phyloP scores from a whole-genome alignment of 2,113 vertebrate species.

The Sterrhoptilus dennistouni region DNA sequence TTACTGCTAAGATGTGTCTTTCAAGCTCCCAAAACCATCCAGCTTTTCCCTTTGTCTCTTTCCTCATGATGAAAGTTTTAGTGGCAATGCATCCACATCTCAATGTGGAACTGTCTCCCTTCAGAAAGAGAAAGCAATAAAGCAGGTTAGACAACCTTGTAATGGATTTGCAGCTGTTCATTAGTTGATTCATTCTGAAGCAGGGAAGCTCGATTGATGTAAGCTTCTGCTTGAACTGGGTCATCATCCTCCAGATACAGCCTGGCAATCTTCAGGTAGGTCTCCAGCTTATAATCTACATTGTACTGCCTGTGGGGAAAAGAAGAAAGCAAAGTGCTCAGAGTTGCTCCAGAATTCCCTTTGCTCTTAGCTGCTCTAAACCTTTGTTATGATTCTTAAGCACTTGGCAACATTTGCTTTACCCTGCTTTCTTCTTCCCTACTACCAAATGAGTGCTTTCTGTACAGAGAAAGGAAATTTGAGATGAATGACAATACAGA shows the following conservation, averaged over 20 bases:
- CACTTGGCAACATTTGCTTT: not conserved
- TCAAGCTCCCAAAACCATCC: not conserved
- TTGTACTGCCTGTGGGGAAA: constrained; percentile 88
- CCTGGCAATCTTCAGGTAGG: constrained; percentile 96
- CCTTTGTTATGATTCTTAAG: not conserved
- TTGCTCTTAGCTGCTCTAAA: not conserved
- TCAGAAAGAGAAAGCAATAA: not conserved
- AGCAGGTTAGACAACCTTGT: constrained; percentile 81
- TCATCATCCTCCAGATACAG: constrained; percentile 97
- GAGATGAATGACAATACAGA: not conserved
- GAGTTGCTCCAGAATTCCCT: not conserved
- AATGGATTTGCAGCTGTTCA: constrained; percentile 97
- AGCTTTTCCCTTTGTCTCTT: not conserved
- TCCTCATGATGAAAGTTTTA: not conserved
- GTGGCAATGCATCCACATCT: not conserved
- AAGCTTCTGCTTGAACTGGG: constrained; percentile 96
- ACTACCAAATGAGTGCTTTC: not conserved
- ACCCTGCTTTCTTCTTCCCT: not conserved
- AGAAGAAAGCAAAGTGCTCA: not conserved
- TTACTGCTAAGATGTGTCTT: not conserved
- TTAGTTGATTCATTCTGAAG: constrained; percentile 98
- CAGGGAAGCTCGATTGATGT: constrained; percentile 95
- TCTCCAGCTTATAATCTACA: constrained; percentile 97
- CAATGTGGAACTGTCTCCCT: not conserved
- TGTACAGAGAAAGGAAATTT: not conserved